Base-by-base conservation (phyloP, 2,888 invertebrate species). In the Pristionchus maxplancki region DNA sequence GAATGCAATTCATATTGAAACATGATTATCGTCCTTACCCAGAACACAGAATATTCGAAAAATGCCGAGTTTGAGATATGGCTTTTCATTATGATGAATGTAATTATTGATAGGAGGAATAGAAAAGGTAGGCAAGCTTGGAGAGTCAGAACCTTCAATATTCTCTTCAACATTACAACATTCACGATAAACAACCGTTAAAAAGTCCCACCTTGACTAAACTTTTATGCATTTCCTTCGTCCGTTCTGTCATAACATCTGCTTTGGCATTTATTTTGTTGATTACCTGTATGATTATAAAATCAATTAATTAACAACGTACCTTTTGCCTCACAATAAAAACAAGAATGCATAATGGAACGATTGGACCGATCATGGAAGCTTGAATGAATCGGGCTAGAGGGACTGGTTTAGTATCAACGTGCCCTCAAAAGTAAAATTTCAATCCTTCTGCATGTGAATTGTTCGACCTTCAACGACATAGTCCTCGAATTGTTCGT, bases 191-290 rank as follows among this genome's bases (percentile, higher is more conserved):
- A n/a, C n/a, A n/a, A n/a, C n/a, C n/a, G n/a, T n/a, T n/a, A n/a
- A n/a, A n/a, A n/a, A n/a, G n/a, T n/a, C n/a, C n/a, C 74, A 78
- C 74, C 74, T 78, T 78, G 1, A 78, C 74, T 1, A 78, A 15
- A 44, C 74, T 78, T 9, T 44, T 78, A 15, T 78, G 74, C 74
- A 78, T 78, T 44, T 78, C 74, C 37, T 28, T 78, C n/a, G 74
- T 78, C 3, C 44, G 24, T 15, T n/a, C n/a, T 11, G 44, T 78
- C 74, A 78, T 78, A 11, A 78, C 44, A 9, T 78, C 74, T n/a
- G 8, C 74, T 44, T 44, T 40, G 0, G 40, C 40, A 5, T 78
- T 78, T 78, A 78, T n/a, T 15, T 78, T 78, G 11, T 28, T n/a
- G 9, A 78, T 44, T 13, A 78, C 74, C 44, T 78, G 44, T 17